phyloP scores from a whole-genome alignment of 2,113 vertebrate species.

The Bothrops jararaca region DNA sequence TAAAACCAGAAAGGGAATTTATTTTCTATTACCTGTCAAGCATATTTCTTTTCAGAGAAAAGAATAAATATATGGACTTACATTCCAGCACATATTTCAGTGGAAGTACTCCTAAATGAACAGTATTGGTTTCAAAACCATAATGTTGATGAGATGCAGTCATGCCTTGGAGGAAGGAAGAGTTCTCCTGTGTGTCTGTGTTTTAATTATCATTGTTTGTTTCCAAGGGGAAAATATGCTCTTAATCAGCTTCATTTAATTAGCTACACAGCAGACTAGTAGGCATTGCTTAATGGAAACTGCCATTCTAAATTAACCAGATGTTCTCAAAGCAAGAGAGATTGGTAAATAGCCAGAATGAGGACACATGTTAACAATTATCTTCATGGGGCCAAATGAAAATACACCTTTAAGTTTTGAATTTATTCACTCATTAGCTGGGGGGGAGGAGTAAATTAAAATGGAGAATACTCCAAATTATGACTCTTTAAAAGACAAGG shows the following conservation, averaged over 20 bases:
- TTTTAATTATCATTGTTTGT: constrained; percentile 4
- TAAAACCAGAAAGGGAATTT: constrained; percentile 42
- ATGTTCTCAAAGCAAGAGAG: constrained; percentile 51
- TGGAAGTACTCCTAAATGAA: constrained; percentile 55
- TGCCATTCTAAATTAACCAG: constrained; percentile 71
- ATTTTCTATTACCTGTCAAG: constrained; percentile 58
- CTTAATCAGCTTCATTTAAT: constrained; percentile 68
- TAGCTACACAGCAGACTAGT: constrained; percentile 68
- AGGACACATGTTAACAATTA: constrained; percentile 65
- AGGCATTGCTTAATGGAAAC: constrained; percentile 67
- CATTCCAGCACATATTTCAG: constrained; percentile 23
- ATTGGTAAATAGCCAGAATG: constrained; percentile 54
- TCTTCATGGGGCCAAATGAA: constrained; percentile 51
- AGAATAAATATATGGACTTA: neutral
- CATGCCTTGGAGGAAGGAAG: constrained; percentile 56
- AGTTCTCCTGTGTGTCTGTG: constrained; percentile 17
- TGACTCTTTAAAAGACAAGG: constrained; percentile 13
- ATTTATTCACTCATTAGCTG: constrained; percentile 57
- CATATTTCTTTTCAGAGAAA: constrained; percentile 35
- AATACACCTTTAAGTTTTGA: constrained; percentile 53
- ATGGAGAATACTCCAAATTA: constrained; percentile 24
- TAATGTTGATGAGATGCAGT: constrained; percentile 63
- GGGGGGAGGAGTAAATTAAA: constrained; percentile 50
- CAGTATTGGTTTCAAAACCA: constrained; percentile 50
- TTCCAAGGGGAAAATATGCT: constrained; percentile 63